Percentiles rank a stretch among this genome's conserved stretches.
Evolutionary conservation across 2,888 invertebrate species (phyloP).

Genomic region (Fragum fragum): DNA sequence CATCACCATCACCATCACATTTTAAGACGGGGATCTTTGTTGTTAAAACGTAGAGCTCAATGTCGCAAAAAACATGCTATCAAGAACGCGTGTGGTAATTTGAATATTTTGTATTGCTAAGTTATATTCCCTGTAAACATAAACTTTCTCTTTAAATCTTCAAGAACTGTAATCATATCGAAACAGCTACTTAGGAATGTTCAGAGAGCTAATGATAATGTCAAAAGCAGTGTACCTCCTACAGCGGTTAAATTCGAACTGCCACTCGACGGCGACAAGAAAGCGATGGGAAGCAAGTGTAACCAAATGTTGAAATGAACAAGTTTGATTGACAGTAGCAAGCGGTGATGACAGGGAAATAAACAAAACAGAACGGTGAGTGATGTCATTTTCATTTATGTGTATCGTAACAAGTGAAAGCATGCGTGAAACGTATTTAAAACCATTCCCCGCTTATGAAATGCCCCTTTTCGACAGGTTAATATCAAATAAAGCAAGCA

Average conservation of each 20-base stretch:
- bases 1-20: too few relatives aligned
- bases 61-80: too few relatives aligned
- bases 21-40: too few relatives aligned
- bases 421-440: conserved; percentile 24
- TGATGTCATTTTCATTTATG: conserved; percentile 43
- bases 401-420: conserved; percentile 60
- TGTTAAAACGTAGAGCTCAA: too few relatives aligned
- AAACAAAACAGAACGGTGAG: conserved; percentile 50
- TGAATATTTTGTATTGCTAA: too few relatives aligned
- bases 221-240: conserved; percentile 20
- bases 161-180: not conserved
- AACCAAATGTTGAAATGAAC: conserved; percentile 52
- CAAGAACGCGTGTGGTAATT: too few relatives aligned
- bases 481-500: too few relatives aligned
- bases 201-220: not conserved
- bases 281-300: conserved; percentile 34
- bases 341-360: conserved; percentile 28
- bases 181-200: not conserved
- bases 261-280: conserved; percentile 28
- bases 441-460: not conserved
- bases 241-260: not conserved
- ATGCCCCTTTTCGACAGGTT: not conserved
- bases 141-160: not conserved
- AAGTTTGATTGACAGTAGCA: conserved; percentile 55
- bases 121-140: not conserved